phyloP scores from a whole-genome alignment of 1,140 invertebrate species.

The Calliopsis andreniformis region DNA sequence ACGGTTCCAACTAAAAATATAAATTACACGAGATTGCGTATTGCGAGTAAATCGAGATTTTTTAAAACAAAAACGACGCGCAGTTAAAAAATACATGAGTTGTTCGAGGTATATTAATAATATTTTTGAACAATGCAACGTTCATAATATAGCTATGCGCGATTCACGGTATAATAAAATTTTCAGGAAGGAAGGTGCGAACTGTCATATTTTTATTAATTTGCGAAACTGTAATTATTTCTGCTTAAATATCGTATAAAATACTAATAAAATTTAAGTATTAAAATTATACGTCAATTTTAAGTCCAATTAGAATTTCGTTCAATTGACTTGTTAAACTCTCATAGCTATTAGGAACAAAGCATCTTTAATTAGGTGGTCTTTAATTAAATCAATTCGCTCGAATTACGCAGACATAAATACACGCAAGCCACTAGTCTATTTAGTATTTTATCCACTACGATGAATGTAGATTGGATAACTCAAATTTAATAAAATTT shows the following conservation, averaged over 20 bases:
- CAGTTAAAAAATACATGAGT: neutral
- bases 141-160: too few species aligned
- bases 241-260: too few species aligned
- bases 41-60: neutral
- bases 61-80: neutral
- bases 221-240: too few species aligned
- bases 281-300: too few species aligned
- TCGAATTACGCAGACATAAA: neutral
- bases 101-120: neutral
- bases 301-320: too few species aligned
- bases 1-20: neutral
- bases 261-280: too few species aligned
- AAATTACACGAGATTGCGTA: neutral
- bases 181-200: too few species aligned
- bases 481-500: too few species aligned
- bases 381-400: neutral
- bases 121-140: neutral
- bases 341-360: neutral
- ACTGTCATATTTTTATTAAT: too few species aligned
- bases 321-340: neutral
- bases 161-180: too few species aligned
- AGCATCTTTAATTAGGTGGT: neutral
- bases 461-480: too few species aligned
- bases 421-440: neutral
- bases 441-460: too few species aligned